A percentile compares a stretch with the other conserved stretches of the same genome.
Conservation (phyloP, 2,113 vertebrate genomes). For the Tupaia tana region DNA sequence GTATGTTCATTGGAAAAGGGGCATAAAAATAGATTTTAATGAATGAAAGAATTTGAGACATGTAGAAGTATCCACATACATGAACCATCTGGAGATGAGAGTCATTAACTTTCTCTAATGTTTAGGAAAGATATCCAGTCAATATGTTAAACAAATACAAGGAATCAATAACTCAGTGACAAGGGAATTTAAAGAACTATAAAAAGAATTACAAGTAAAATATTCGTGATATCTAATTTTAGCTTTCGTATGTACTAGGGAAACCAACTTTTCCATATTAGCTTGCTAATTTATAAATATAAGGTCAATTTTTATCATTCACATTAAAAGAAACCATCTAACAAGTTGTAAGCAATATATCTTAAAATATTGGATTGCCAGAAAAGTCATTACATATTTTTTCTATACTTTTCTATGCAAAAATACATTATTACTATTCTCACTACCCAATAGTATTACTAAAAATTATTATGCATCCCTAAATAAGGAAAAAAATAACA, state of each 20-base stretch:
- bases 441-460: neutral
- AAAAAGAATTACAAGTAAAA: neutral
- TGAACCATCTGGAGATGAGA: neutral
- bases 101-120: neutral
- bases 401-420: no score
- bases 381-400: no score
- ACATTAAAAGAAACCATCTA: neutral
- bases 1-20: neutral
- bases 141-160: neutral
- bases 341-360: neutral
- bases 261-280: neutral
- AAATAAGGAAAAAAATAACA: constrained; percentile 10
- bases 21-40: neutral
- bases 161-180: neutral
- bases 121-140: neutral
- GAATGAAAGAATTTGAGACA: neutral
- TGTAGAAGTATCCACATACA: neutral
- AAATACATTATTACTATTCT: no score
- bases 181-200: constrained; percentile 16
- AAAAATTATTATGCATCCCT: neutral
- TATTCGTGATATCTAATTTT: neutral
- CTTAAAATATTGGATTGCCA: neutral
- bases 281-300: neutral
- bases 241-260: neutral
- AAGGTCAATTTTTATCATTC: neutral